Evolutionary conservation across 2,888 invertebrate species (phyloP), one percentile per base, ranked within the genome.

Genomic region (Sphaeridia pumilis): DNA sequence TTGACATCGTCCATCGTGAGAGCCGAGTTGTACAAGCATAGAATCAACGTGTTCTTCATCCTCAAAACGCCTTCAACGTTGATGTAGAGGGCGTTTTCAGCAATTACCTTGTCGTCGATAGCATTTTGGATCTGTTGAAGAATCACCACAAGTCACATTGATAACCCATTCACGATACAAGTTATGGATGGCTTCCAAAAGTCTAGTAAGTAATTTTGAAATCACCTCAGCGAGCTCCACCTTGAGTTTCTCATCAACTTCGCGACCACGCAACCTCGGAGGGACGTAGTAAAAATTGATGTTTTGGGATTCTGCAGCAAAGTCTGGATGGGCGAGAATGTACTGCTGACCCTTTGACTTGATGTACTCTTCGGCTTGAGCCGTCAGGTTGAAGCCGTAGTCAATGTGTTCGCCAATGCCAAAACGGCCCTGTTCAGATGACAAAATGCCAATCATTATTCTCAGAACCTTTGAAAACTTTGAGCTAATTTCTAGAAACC

Each of bases 211-310:
- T n/a, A n/a, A n/a, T n/a, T n/a, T n/a, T n/a, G n/a, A 24, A 44
- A 12, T 44, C 22, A 44, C 45, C 14, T 24, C 45, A n/a, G 10
- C 25, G 2, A 45, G 3, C 14, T 25, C 45, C 4, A 2, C 4
- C 27, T 3, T 4, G 28, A 45, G 20, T 2, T 25, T 3, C 21
- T 26, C 4, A 12, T 14, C 12, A 12, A 10, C 21, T 3, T 22
- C 4, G 24, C 21, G 4, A 12, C 17, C 4, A 21, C 47, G 35
- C 12, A 25, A 20, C 14, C 47, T 3, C 25, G 21, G 12, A 1
- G 47, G 47, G 2, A 47, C 4, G 24, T 17, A 47, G 24, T 47
- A 47, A 21, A 47, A 22, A 36, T 47, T 47, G 24, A 47, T 24
- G 25, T 36, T 27, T 3, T 28, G 28, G 24, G 22, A 28, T 21